Percentiles rank a stretch among this genome's conserved stretches.
phyloP scores from a whole-genome alignment of 2,113 vertebrate genomes.

The Phrynocephalus versicolor region DNA sequence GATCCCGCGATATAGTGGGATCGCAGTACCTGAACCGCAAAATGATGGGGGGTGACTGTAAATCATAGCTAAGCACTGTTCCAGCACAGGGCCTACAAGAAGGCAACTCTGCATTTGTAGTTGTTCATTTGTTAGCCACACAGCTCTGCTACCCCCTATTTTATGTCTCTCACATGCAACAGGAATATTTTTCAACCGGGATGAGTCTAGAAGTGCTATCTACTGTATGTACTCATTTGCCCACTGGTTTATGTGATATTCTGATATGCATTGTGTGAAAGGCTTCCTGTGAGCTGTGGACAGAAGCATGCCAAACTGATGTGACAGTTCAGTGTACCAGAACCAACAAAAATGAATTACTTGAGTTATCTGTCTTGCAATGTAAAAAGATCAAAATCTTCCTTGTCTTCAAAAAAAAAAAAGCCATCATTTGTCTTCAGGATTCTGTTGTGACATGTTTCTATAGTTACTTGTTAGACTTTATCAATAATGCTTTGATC shows the following conservation, averaged over 20 bases:
- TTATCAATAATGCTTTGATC: background rate
- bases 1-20: no score
- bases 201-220: background rate
- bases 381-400: background rate
- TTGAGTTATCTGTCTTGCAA: background rate
- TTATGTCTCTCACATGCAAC: no score
- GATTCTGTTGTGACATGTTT: conserved; percentile 2
- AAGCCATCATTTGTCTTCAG: background rate
- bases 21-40: no score
- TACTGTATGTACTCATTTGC: no score
- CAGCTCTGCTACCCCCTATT: no score
- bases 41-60: no score
- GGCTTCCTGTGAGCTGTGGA: no score
- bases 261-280: background rate
- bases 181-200: no score
- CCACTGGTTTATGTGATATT: no score
- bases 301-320: background rate
- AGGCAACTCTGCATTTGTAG: no score
- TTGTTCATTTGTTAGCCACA: background rate
- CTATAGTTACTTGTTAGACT: background rate
- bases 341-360: no score
- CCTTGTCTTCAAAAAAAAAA: background rate
- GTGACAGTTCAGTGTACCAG: no score
- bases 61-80: background rate
- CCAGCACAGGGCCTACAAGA: background rate